Conservation (phyloP, 1,140 invertebrate species). For the Nomia melanderi region DNA sequence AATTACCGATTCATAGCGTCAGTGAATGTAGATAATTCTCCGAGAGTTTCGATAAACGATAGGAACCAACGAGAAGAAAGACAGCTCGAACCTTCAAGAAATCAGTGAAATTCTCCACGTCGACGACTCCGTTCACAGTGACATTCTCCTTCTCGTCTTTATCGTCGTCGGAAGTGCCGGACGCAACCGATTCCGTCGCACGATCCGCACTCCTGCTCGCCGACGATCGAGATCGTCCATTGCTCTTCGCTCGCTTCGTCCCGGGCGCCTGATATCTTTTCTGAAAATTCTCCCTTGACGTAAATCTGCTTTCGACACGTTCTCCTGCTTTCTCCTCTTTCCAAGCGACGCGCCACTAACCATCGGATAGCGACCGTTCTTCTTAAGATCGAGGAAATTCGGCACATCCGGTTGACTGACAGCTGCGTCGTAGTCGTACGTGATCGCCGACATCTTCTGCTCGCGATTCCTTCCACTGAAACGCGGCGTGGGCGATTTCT, state of each 20-base stretch:
- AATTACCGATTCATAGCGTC: no score
- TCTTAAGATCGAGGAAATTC: constrained; percentile 21
- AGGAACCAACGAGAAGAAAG: no score
- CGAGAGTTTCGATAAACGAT: no score
- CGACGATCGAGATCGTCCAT: neutral
- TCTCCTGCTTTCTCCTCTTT: constrained; percentile 21
- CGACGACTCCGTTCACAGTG: neutral
- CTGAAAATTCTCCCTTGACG: constrained; percentile 39
- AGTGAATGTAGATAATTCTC: no score
- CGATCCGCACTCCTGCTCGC: neutral
- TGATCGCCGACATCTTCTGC: constrained; percentile 6
- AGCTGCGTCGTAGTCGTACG: constrained; percentile 56
- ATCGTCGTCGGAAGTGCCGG: neutral
- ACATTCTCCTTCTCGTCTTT: constrained; percentile 11
- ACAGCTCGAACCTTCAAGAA: neutral
- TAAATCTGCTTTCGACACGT: neutral
- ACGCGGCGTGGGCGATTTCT: neutral
- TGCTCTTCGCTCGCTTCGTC: neutral
- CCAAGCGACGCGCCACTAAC: constrained; percentile 30
- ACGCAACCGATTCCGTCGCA: neutral
- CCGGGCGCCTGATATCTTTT: constrained; percentile 16
- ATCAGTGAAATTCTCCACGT: neutral
- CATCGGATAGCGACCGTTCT: neutral
- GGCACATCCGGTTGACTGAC: constrained; percentile 56
- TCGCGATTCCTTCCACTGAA: neutral